Evolutionary conservation across 2,888 invertebrate genomes (phyloP).

Genomic region (Lithophane semibrunnea): DNA sequence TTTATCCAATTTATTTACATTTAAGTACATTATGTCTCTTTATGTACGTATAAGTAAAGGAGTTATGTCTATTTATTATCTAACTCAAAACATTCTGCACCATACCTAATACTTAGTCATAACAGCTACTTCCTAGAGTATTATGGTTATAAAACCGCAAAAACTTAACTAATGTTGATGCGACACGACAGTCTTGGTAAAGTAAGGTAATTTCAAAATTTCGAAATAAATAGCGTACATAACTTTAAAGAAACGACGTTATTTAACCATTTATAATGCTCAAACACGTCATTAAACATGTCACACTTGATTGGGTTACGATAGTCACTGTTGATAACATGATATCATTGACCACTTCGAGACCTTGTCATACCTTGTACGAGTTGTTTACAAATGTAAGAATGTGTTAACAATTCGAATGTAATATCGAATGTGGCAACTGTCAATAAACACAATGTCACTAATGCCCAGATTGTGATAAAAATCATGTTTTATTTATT

Average conservation of each 20-base stretch:
- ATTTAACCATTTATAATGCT: slow-evolving; percentile 45
- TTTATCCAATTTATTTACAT: background rate
- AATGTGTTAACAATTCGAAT: slow-evolving; percentile 56
- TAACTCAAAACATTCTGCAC: slow-evolving; percentile 26
- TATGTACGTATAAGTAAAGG: background rate
- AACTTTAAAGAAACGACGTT: slow-evolving; percentile 31
- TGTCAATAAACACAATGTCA: slow-evolving; percentile 26
- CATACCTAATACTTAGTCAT: slow-evolving; percentile 24
- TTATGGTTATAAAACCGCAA: slow-evolving; percentile 50
- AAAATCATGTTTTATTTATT: slow-evolving; percentile 26
- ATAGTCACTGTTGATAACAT: slow-evolving; percentile 66
- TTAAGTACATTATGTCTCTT: background rate
- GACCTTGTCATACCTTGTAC: slow-evolving; percentile 81
- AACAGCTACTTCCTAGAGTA: slow-evolving; percentile 55
- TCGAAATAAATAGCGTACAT: slow-evolving; percentile 35
- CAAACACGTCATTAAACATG: slow-evolving; percentile 55
- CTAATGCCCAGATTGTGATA: slow-evolving; percentile 13
- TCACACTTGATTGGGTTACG: slow-evolving; percentile 76
- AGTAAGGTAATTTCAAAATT: slow-evolving; percentile 41
- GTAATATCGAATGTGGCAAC: slow-evolving; percentile 38
- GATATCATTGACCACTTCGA: slow-evolving; percentile 76
- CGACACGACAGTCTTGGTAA: slow-evolving; percentile 43
- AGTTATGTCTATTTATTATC: slow-evolving; percentile 21
- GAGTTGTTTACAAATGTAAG: slow-evolving; percentile 58
- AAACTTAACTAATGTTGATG: slow-evolving; percentile 43